Conservation (phyloP, 2,888 invertebrate species). For the Biston betularia region DNA sequence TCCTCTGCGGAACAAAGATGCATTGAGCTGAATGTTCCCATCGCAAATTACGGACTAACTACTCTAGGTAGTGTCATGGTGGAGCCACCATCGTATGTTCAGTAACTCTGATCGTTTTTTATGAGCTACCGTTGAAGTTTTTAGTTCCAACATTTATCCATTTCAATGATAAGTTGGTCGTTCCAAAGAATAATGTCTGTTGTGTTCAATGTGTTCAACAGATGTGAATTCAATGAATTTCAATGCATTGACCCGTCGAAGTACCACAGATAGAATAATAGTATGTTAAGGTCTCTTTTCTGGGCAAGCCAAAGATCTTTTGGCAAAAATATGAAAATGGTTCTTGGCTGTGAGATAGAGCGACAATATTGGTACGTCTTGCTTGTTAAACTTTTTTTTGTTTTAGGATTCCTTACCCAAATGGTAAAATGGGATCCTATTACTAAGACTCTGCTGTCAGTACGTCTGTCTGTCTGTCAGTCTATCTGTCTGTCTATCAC, state of each 20-base stretch:
- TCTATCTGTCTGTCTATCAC: too few relatives aligned
- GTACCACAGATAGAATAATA: background rate
- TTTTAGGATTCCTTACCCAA: too few relatives aligned
- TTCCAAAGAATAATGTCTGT: constrained; percentile 28
- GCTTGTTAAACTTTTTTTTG: too few relatives aligned
- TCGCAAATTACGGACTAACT: constrained; percentile 36
- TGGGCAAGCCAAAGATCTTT: too few relatives aligned
- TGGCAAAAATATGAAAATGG: too few relatives aligned
- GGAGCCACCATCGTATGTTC: background rate
- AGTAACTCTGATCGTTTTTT: background rate
- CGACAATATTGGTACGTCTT: too few relatives aligned
- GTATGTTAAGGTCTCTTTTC: too few relatives aligned
- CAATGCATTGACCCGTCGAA: constrained; percentile 40
- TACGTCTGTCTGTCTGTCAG: too few relatives aligned
- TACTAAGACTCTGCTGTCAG: too few relatives aligned
- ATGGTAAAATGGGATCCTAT: too few relatives aligned
- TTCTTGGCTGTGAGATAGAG: too few relatives aligned
- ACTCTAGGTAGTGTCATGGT: background rate
- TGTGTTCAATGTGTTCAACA: constrained; percentile 34
- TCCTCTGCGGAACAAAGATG: constrained; percentile 40
- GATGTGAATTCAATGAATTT: constrained; percentile 41
- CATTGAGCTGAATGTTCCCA: constrained; percentile 45
- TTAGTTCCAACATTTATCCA: background rate
- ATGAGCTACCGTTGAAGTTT: background rate
- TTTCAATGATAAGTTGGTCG: background rate